These are phyloP conservation scores for Tetrapedia diversipes DNA, from an alignment of 2,888 invertebrate species.

Conservation along the genomic window DNA sequence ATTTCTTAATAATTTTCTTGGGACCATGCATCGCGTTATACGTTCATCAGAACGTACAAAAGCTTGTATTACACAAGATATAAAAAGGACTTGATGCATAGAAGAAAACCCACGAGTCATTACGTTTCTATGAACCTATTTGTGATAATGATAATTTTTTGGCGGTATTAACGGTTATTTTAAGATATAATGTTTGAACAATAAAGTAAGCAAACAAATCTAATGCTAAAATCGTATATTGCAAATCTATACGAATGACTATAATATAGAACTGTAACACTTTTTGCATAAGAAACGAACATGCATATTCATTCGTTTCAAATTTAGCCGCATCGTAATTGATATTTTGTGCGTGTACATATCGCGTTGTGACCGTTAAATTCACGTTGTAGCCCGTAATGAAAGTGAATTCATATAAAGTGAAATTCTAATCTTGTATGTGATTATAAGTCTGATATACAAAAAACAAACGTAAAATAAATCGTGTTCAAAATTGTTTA, in stretches of 20 bases:
- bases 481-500: not conserved
- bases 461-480: not conserved
- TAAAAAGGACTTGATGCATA: not conserved
- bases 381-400: not conserved
- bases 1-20: constrained; percentile 14
- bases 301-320: not conserved
- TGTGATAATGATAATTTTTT: not conserved
- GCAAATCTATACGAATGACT: constrained; percentile 5
- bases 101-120: not conserved
- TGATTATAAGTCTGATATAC: constrained; percentile 19
- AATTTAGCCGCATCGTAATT: constrained; percentile 4
- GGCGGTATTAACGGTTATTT: not conserved
- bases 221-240: not conserved
- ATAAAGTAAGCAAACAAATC: not conserved
- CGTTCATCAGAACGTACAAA: not conserved
- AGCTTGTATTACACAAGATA: not conserved
- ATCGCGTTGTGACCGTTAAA: not conserved
- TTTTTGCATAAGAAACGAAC: too few species aligned
- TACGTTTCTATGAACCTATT: not conserved
- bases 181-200: not conserved
- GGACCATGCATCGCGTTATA: constrained; percentile 9
- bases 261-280: not conserved
- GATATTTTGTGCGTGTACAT: not conserved
- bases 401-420: not conserved
- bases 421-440: constrained; percentile 19